Evolutionary conservation across 2,113 vertebrate genomes (phyloP), one percentile per base, ranked within the genome.

Genomic region (Megatriorchis doriae): DNA sequence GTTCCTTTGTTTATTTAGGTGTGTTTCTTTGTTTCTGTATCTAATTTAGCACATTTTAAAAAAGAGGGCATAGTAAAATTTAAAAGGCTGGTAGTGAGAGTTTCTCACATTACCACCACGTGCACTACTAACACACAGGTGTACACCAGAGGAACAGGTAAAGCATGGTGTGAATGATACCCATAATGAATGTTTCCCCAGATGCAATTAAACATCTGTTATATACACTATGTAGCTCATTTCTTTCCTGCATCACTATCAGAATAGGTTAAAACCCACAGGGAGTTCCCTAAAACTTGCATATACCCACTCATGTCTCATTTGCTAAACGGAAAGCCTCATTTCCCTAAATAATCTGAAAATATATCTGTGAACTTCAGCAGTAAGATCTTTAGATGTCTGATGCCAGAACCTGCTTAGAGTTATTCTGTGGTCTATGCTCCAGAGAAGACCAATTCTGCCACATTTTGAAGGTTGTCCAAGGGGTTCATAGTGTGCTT

Each of bases 11-110:
- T 98, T 98, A 92, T 96, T 96, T 98, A 98, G 98, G 98, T 98
- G 98, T 80, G 73, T 98, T 97, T 97, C 97, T 98, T 98, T 98
- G 97, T 98, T 98, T 98, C 98, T 98, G 97, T 95, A 97, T 97
- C 97, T 98, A 98, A 97, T 98, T 98, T 97, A 96, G 92, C 97
- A 96, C 94, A 90, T 97, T 98, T 96, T 91, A 4, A 96, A 97
- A 97, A 96, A 97, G 87, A 93, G 81, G 42, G 93, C 93, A 96
- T 88, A 95, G 95, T 96, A 97, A 96, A 91, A 79, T 97, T 98
- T 98, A 97, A 98, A 97, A 97, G 97, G 97, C 95, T 97, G 73
- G 83, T 93, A 90, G 94, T 96, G 96, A 80, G 96, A 98, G 97
- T 98, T 97, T 95, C 97, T 98, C 97, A 97, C 94, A 97, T 98